Evolutionary conservation across 2,797 vertebrate genomes (phyloP).

Genomic region (Anabacerthia variegaticeps): DNA sequence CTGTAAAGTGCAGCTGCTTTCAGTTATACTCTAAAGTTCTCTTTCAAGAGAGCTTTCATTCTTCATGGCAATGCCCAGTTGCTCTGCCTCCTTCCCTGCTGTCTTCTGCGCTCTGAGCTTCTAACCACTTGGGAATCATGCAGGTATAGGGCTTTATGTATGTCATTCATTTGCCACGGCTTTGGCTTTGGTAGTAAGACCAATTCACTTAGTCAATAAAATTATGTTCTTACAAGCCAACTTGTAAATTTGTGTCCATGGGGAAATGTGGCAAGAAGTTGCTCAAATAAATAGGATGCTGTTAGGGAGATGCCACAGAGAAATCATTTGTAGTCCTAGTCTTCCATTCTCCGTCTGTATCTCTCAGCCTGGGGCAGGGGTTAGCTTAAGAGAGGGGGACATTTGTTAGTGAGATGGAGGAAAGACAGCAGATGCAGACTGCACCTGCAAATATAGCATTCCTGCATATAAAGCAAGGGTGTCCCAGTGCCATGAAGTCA

Average conservation of each 20-base stretch:
- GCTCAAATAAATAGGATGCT: not conserved
- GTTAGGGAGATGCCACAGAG: not conserved
- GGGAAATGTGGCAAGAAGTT: not conserved
- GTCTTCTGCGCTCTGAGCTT: not conserved
- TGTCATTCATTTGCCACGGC: not conserved
- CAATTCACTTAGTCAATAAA: not conserved
- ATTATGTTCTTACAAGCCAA: not conserved
- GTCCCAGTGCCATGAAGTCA: not conserved
- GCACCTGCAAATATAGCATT: not conserved
- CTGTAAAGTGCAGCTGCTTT: not conserved
- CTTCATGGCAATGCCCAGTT: not conserved
- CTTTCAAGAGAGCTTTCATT: conserved; percentile 5
- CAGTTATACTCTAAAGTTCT: not conserved
- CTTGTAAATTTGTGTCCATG: not conserved
- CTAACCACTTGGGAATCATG: not conserved
- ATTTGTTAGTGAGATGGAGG: not conserved
- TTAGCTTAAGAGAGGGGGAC: not conserved
- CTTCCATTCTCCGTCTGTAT: not conserved
- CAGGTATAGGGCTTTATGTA: not conserved
- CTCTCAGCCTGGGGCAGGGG: not conserved
- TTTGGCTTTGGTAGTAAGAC: conserved; percentile 5
- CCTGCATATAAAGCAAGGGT: not conserved
- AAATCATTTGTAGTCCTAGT: not conserved
- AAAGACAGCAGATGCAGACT: not conserved
- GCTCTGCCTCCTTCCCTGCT: not conserved